Evolutionary conservation across 2,888 invertebrate genomes (phyloP), one percentile per base, ranked within the genome.

Genomic region (Mythimna pallens): DNA sequence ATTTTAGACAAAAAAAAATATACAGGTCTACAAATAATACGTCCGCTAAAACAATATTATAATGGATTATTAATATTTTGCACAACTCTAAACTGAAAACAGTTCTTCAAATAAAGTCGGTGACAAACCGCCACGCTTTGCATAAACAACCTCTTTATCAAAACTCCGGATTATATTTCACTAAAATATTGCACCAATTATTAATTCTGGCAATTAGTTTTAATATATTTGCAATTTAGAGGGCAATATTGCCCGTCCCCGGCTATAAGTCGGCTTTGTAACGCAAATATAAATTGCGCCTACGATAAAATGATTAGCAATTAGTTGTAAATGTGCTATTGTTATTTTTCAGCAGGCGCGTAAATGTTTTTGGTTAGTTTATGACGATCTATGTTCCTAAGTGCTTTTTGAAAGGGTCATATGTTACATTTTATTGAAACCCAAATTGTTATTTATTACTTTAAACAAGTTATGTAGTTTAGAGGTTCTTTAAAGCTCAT

Each of bases 211-310:
- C 86, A 82, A 89, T 90, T 86, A 76, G 79, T 90, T 88, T 88
- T 85, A 89, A 90, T 90, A 87, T 85, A 88, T 88, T 88, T 87
- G 86, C 84, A 87, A 84, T 89, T 89, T 83, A 82, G 82, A 79
- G 62, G 65, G 72, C 80, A 81, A 84, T 81, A 81, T 78, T 79
- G 73, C 63, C 77, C 78, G 75, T 69, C 66, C 80, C 72, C 61
- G 69, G 73, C 71, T 77, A 59, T 82, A 80, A 67, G 70, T 75
- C 65, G 77, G 71, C 70, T 76, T 77, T 65, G 69, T 73, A 71
- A 70, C 66, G 59, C 70, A 80, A 85, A 86, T 84, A 71, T 84
- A 81, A 83, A 79, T 77, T 64, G 68, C 73, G 84, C 79, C 88
- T 84, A 73, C 70, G 54, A 65, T 76, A 71, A 84, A 87, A 83